Conservation (phyloP, 2,113 vertebrate genomes). For the Carlito syrichta region DNA sequence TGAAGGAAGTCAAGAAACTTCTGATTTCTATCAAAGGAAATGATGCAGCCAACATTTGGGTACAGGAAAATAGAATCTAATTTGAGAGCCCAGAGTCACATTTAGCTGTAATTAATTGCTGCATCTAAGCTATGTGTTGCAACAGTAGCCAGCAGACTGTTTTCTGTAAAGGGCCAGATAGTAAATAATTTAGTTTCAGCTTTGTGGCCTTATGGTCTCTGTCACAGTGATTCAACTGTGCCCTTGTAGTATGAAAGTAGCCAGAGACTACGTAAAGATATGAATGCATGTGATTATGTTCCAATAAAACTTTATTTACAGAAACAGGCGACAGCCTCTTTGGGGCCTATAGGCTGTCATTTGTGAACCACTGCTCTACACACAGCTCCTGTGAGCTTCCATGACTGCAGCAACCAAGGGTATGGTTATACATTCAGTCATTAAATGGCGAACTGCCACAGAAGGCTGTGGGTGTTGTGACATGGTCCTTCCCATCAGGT, state of each 20-base stretch:
- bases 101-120: background rate
- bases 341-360: background rate
- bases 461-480: accelerated
- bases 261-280: background rate
- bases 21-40: background rate
- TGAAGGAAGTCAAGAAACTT: background rate
- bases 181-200: background rate
- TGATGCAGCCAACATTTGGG: background rate
- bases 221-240: background rate
- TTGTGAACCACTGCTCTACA: background rate
- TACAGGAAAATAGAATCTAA: background rate
- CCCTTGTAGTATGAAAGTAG: background rate
- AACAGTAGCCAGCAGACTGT: background rate
- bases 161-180: background rate
- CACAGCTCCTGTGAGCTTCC: background rate
- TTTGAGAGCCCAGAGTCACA: background rate
- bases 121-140: background rate
- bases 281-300: background rate
- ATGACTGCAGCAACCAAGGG: too few species aligned
- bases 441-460: background rate
- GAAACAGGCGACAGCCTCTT: background rate
- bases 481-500: accelerated
- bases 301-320: background rate
- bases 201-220: background rate
- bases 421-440: background rate